These are phyloP conservation scores for Callipepla californica DNA, from an alignment of 2,113 vertebrate species.

Conservation along the genomic window DNA sequence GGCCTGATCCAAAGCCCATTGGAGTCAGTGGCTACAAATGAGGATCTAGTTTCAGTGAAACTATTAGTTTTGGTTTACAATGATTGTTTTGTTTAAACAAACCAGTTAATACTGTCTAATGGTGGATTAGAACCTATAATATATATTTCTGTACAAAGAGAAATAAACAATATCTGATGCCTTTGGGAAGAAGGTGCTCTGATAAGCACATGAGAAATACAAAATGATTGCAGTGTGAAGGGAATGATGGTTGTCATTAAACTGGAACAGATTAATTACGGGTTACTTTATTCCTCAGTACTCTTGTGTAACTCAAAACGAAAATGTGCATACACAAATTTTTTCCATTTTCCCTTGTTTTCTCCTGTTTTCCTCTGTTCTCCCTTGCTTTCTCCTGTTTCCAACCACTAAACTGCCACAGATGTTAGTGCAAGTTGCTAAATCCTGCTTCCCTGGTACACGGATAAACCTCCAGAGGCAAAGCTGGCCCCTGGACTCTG, in stretches of 20 bases:
- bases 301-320: background rate
- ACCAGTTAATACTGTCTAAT: background rate
- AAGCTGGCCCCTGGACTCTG: background rate
- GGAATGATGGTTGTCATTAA: background rate
- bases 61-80: slow-evolving; percentile 53
- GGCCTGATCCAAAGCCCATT: slow-evolving; percentile 44
- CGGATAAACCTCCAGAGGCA: background rate
- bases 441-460: background rate
- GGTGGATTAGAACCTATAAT: background rate
- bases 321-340: background rate
- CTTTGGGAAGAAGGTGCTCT: slow-evolving; percentile 6
- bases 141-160: slow-evolving; percentile 21
- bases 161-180: background rate
- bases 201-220: background rate
- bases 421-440: background rate
- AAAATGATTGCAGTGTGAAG: background rate
- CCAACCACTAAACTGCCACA: background rate
- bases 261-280: background rate
- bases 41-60: slow-evolving; percentile 69
- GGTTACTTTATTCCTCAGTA: background rate
- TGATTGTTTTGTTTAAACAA: slow-evolving; percentile 45
- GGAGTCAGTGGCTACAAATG: slow-evolving; percentile 33
- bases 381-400: background rate
- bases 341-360: too few relatives aligned
- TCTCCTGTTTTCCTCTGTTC: too few relatives aligned